Evolutionary conservation across 1,140 invertebrate species (phyloP).

Genomic region (Trichoplusia ni): DNA sequence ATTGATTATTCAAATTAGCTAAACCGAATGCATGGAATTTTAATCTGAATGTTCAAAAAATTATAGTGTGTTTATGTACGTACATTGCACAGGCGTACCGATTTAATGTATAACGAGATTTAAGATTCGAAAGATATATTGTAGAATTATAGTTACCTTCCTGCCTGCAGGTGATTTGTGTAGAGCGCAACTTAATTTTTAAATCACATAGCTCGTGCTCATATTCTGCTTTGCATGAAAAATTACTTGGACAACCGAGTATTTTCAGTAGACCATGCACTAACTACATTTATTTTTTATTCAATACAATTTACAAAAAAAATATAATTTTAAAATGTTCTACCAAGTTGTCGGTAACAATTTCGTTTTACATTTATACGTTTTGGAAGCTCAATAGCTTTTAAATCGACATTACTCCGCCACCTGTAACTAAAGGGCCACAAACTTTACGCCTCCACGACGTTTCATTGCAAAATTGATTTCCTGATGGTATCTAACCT

Average conservation of each 20-base stretch:
- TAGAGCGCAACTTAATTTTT: constrained; percentile 8
- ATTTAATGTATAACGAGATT: constrained; percentile 28
- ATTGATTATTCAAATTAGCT: constrained; percentile 41
- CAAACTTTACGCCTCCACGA: constrained; percentile 71
- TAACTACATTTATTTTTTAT: no score
- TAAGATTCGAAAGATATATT: constrained; percentile 28
- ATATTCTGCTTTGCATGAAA: no score
- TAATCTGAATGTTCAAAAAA: constrained; percentile 37
- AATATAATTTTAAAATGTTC: background rate
- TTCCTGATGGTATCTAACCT: constrained; percentile 76
- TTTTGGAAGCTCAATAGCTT: constrained; percentile 46
- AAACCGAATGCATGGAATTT: constrained; percentile 40
- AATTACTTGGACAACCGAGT: no score
- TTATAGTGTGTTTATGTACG: constrained; percentile 29
- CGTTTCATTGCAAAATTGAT: constrained; percentile 76
- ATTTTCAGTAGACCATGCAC: no score
- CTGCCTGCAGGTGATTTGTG: constrained; percentile 18
- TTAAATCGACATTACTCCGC: constrained; percentile 49
- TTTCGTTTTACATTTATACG: background rate
- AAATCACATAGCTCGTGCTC: no score
- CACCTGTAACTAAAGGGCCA: constrained; percentile 66
- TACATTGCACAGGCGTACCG: constrained; percentile 15
- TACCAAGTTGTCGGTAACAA: background rate
- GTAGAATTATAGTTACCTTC: constrained; percentile 24
- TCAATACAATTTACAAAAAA: background rate